These are phyloP conservation scores for Rhagonycha lutea DNA, from an alignment of 2,888 invertebrate genomes.

Conservation along the genomic window DNA sequence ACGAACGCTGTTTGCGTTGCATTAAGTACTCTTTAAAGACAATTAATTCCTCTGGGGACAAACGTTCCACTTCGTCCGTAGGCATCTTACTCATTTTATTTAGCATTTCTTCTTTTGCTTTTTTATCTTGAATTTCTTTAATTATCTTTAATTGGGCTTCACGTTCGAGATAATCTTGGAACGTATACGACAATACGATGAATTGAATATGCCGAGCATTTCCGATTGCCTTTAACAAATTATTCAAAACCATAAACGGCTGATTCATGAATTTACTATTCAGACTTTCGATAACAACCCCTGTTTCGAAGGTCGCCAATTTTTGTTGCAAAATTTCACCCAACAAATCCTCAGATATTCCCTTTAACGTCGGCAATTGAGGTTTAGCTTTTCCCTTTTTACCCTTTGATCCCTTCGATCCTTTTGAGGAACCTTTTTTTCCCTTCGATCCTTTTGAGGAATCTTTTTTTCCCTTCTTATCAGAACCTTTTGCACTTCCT, in stretches of 20 bases:
- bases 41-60: constrained; percentile 30
- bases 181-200: constrained; percentile 37
- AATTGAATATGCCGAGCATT: constrained; percentile 45
- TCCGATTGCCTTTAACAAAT: constrained; percentile 43
- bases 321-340: constrained; percentile 38
- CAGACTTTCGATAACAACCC: constrained; percentile 48
- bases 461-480: constrained; percentile 26
- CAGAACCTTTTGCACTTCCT: not conserved
- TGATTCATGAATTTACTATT: constrained; percentile 44
- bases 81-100: constrained; percentile 35
- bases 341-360: constrained; percentile 40
- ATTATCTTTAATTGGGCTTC: constrained; percentile 8
- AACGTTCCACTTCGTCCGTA: constrained; percentile 33
- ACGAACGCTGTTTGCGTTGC: constrained; percentile 32
- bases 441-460: constrained; percentile 11
- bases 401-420: constrained; percentile 26
- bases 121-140: constrained; percentile 33
- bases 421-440: constrained; percentile 9
- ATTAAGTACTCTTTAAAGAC: constrained; percentile 36
- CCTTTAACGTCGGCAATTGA: constrained; percentile 37
- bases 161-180: not conserved
- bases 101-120: constrained; percentile 28
- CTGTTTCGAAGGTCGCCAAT: constrained; percentile 33
- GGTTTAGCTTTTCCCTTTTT: constrained; percentile 12
- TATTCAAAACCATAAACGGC: constrained; percentile 39